Percentiles rank a stretch among this genome's conserved stretches.
These are phyloP conservation scores for Mantis religiosa DNA, from an alignment of 2,888 invertebrate species.

Conservation along the genomic window DNA sequence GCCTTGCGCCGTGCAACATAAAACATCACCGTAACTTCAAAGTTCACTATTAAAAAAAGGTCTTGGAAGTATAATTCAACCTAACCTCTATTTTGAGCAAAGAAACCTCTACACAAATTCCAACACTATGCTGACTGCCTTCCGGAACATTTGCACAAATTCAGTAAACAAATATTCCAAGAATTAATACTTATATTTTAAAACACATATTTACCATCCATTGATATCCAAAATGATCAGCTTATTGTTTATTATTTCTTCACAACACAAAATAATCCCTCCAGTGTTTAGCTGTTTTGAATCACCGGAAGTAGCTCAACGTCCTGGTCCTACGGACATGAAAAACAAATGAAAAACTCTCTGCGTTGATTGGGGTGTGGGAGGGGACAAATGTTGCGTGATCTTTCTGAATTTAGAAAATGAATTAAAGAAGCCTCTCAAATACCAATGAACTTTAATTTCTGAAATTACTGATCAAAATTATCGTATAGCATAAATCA, in stretches of 20 bases:
- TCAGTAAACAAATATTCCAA: background rate
- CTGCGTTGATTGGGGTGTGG: background rate
- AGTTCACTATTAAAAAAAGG: background rate
- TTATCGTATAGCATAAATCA: background rate
- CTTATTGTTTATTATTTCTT: slow-evolving; percentile 1
- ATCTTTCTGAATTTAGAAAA: background rate
- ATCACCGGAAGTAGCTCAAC: slow-evolving; percentile 29
- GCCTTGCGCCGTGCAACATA: background rate
- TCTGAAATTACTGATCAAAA: background rate
- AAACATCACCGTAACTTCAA: background rate
- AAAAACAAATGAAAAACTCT: slow-evolving; percentile 23
- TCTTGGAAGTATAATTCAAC: background rate
- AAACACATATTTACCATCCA: slow-evolving; percentile 27
- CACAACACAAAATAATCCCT: slow-evolving; percentile 21
- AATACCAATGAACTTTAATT: background rate
- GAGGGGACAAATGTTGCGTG: background rate
- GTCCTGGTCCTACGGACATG: slow-evolving; percentile 11
- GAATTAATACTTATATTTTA: background rate
- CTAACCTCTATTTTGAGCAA: background rate
- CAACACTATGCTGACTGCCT: background rate
- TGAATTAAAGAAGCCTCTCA: background rate
- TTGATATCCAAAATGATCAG: slow-evolving; percentile 5
- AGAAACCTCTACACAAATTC: background rate
- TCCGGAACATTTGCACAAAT: background rate
- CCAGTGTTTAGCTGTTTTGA: slow-evolving; percentile 31